Evolutionary conservation across 2,113 vertebrate species (phyloP), one percentile per base, ranked within the genome.

Genomic region (Notothenia coriiceps): DNA sequence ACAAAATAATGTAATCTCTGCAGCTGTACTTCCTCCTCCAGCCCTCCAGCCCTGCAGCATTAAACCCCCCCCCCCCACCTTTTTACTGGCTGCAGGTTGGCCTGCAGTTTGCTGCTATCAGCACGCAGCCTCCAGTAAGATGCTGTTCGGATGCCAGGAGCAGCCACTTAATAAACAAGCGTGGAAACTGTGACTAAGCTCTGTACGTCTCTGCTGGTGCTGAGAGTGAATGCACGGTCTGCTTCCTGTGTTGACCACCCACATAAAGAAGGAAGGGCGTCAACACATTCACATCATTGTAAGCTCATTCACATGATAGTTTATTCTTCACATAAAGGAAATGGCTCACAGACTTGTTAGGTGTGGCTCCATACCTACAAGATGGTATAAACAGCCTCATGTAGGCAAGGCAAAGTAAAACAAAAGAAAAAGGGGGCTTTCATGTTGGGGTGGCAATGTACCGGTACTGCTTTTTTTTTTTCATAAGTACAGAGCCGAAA

Each of bases 141-240:
- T 93, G 82, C 65, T 86, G 73, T 84, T 84, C 20, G 63, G 87
- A 78, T 10, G 86, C 93, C 93, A 55, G 51, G 63, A 94, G 95
- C 93, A 92, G 91, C 84, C 77, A 17, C 91, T 94, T 95, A 95
- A 92, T 7, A 86, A 95, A 86, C 20, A 81, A 71, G 54, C 65
- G 70, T 83, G 90, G 92, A 88, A 84, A 88, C 74, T 83, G 86
- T 93, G 88, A 92, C 86, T 92, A 90, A 91, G 88, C 72, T 57
- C 10, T 74, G 29, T 22, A 43, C 5, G 56, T 73, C 65, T 62
- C 63, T 74, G 61, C 55, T 44, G 25, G 85, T 79, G 74, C 62
- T 33, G 11, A 69, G 71, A 83, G 70, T 63, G 57, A 56, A 88
- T 40, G 63, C 70, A 75, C 6, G 17, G 59, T 44, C 85, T 81